Conservation (phyloP, 2,888 invertebrate genomes). For the Mystacides longicornis region DNA sequence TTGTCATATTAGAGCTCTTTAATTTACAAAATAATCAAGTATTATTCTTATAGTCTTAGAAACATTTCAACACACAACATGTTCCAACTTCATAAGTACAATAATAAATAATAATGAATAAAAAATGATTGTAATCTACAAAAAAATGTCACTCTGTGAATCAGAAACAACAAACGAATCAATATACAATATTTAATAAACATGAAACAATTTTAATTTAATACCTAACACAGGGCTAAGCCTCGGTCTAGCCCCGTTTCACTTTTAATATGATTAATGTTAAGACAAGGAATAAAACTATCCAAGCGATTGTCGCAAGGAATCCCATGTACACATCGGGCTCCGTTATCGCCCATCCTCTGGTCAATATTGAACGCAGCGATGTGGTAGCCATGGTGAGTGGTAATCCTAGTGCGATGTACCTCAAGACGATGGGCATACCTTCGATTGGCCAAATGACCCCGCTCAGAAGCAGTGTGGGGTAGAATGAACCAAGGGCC, state of each 20-base stretch:
- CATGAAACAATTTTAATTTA: conserved; percentile 2
- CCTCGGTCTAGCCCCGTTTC: conserved; percentile 58
- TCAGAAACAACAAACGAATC: background rate
- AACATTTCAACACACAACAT: too few relatives aligned
- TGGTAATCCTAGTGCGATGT: conserved; percentile 77
- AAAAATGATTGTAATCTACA: background rate
- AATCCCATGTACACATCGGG: conserved; percentile 83
- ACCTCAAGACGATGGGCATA: conserved; percentile 79
- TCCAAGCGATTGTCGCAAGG: conserved; percentile 80
- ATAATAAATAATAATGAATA: conserved; percentile 1
- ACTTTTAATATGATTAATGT: conserved; percentile 73
- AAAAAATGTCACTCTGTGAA: background rate
- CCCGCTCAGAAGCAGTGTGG: conserved; percentile 83
- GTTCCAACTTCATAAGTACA: too few relatives aligned
- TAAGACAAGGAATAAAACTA: conserved; percentile 70
- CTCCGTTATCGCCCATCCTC: conserved; percentile 79
- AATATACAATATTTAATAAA: background rate
- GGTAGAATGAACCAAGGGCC: conserved; percentile 91
- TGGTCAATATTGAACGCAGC: conserved; percentile 74
- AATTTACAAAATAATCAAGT: too few relatives aligned
- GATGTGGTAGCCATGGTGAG: conserved; percentile 90
- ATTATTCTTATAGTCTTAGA: too few relatives aligned
- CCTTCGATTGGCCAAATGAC: conserved; percentile 97
- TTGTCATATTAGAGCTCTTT: too few relatives aligned
- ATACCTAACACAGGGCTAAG: background rate